Conservation (phyloP, 2,888 invertebrate genomes). For the Lutraria lutraria region DNA sequence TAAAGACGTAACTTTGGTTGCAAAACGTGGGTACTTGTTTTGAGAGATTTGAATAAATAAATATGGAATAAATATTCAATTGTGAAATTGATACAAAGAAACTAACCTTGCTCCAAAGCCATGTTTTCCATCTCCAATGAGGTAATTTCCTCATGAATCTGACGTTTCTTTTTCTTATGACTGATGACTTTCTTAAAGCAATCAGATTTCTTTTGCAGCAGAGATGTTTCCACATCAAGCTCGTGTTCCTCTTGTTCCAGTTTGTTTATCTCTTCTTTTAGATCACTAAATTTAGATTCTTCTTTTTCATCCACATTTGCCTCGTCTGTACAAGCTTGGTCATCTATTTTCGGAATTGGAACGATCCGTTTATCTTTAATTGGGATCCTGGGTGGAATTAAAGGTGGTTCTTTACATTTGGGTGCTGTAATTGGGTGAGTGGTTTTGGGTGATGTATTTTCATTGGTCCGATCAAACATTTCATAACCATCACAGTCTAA, state of each 20-base stretch:
- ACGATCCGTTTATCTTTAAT: no score
- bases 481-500: no score
- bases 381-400: no score
- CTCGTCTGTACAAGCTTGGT: no score
- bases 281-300: neutral
- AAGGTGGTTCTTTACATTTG: no score
- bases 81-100: neutral
- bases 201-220: neutral
- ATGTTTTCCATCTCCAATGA: neutral
- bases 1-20: neutral
- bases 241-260: neutral
- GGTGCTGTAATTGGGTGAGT: no score
- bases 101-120: slow-evolving; percentile 2
- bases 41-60: neutral
- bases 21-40: neutral
- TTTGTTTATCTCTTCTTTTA: neutral
- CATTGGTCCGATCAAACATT: no score
- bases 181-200: neutral
- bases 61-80: neutral
- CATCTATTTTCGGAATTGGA: no score
- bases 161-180: neutral
- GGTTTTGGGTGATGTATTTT: no score
- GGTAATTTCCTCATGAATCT: neutral
- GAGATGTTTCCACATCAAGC: neutral
- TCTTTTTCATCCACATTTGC: no score